Base-by-base conservation (phyloP, 2,797 vertebrate species). In the Manis javanica region DNA sequence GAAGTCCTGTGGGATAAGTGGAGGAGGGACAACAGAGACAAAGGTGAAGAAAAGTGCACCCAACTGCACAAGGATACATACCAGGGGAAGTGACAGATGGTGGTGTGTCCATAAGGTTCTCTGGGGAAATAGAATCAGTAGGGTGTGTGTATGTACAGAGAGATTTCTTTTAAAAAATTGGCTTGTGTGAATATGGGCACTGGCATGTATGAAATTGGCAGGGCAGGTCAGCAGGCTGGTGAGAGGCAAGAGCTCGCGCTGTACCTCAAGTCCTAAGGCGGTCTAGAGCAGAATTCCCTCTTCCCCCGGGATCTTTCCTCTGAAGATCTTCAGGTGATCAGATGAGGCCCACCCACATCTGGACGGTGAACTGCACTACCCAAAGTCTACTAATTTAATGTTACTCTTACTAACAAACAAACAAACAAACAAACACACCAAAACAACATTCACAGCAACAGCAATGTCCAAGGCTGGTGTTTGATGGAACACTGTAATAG, bases 261-360 rank as follows among this genome's bases (percentile, higher is more conserved):
- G 68, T 24, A 42, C 2, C 15, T 68, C 10, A 7, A 46, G 57
- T 21, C 37, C 8, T 0, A 15, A 18, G 3, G 15, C 26, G 3
- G 11, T 21, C 11, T 24, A 4, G 34, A 63, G 23, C 42, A 63
- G 53, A 34, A n/a, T 15, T 7, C 57, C 49, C 46, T 78, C 64
- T 31, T 92, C 13, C 46, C 13, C 3, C 14, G 24, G 6, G 26
- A 26, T 18, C 24, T 39, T 81, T 19, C 15, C 34, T 15, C 29
- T 59, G 26, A 39, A 59, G 34, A 12, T 24, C 77, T 87, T 68
- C 59, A 71, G 11, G 34, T 68, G 49, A 77, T 39, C 71, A 1
- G 11, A 72, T 2, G 7, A 86, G 29, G 42, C 37, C 31, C 11
- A 46, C 24, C 55, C 5, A 7, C 55, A 9, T 2, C 26, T 3